Conservation (phyloP, 2,797 vertebrate genomes). For the Enteromius paludinosus region DNA sequence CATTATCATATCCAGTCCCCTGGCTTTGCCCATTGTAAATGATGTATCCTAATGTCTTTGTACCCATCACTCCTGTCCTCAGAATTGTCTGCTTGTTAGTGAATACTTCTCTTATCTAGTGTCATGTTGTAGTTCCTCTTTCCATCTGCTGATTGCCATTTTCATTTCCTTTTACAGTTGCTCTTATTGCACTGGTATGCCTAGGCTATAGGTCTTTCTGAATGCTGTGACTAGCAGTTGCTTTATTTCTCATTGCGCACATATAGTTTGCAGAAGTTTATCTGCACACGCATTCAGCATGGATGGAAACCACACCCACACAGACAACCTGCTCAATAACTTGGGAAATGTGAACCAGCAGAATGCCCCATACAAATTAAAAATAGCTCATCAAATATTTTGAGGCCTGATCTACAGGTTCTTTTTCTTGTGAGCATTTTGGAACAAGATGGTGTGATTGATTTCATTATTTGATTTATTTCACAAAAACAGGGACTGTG, state of each 20-base stretch:
- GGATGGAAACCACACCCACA: background rate
- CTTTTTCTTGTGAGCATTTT: background rate
- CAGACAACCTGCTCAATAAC: background rate
- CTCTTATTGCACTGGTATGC: background rate
- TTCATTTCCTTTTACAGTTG: background rate
- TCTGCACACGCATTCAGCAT: background rate
- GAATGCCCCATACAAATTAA: background rate
- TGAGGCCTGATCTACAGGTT: background rate
- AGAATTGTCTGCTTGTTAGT: background rate
- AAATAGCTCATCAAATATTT: background rate
- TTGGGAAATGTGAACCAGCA: background rate
- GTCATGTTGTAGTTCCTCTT: background rate
- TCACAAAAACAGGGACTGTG: background rate
- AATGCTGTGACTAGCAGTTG: slow-evolving; percentile 1
- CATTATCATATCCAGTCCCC: background rate
- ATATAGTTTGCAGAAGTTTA: background rate
- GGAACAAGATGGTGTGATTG: background rate
- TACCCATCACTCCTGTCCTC: background rate
- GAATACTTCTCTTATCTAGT: background rate
- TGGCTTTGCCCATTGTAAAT: slow-evolving; percentile 38
- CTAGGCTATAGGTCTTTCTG: background rate
- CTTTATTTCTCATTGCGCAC: background rate
- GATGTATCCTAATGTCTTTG: background rate
- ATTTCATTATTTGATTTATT: background rate
- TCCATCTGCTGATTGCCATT: background rate